These are phyloP conservation scores for Zoanthus gigantus DNA, from an alignment of 92 coral and sea anemone genomes.

Conservation along the genomic window DNA sequence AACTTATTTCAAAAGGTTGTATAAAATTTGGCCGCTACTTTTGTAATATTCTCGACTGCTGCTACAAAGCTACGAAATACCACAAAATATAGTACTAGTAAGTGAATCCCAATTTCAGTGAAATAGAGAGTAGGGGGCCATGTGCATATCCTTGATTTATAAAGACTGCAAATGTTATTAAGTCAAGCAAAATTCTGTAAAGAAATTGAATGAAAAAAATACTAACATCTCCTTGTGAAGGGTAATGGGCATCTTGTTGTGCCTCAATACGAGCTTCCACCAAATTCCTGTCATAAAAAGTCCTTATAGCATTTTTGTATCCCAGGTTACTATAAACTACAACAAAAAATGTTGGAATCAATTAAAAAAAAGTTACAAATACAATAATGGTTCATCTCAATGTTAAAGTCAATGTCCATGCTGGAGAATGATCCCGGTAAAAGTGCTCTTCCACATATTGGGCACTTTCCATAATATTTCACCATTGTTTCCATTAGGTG, in stretches of 20 bases:
- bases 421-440: conserved; percentile 14
- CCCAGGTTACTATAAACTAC: conserved; percentile 16
- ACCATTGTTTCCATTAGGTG: conserved; percentile 11
- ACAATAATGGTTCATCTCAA: conserved; percentile 1
- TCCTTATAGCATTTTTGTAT: conserved; percentile 27
- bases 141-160: background rate
- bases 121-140: background rate
- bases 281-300: conserved; percentile 16
- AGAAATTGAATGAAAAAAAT: background rate
- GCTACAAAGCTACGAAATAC: background rate
- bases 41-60: background rate
- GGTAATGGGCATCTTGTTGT: conserved; percentile 34
- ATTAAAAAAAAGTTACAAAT: background rate
- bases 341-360: conserved; percentile 1
- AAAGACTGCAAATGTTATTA: background rate
- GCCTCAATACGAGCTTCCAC: conserved; percentile 29
- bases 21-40: too few relatives aligned
- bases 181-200: background rate
- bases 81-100: background rate
- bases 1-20: too few relatives aligned
- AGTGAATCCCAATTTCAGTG: background rate
- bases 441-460: conserved; percentile 4
- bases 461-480: conserved; percentile 12
- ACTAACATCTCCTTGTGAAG: conserved; percentile 25
- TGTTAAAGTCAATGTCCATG: conserved; percentile 31